Conservation (phyloP, 35 echinoderm and acorn worm genomes). For the Ophioderma brevispina region DNA sequence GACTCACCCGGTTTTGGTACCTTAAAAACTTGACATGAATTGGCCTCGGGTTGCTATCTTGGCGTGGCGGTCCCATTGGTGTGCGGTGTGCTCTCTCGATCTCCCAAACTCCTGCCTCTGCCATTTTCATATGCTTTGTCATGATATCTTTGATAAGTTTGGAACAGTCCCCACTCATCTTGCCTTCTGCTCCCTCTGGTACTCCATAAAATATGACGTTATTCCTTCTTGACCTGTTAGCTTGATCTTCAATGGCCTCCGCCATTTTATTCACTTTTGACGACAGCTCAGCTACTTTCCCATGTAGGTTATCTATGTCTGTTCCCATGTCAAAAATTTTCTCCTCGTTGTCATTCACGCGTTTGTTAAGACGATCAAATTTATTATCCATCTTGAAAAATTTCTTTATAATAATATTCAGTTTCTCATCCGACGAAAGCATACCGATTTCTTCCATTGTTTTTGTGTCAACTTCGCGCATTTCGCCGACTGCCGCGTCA, state of each 20-base stretch:
- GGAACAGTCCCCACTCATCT: neutral
- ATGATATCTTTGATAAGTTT: neutral
- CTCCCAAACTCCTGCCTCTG: neutral
- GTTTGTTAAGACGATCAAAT: neutral
- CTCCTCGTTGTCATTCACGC: neutral
- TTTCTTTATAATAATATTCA: neutral
- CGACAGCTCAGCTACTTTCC: neutral
- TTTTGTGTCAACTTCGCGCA: neutral
- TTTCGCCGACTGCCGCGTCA: neutral
- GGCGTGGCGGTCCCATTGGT: neutral
- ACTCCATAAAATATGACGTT: conserved; percentile 2
- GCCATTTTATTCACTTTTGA: neutral
- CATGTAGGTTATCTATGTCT: neutral
- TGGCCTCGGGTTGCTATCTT: neutral
- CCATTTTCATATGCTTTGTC: conserved; percentile 1
- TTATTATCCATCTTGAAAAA: neutral
- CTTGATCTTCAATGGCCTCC: neutral
- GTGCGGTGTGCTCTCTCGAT: neutral
- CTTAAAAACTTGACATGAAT: neutral
- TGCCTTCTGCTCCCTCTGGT: neutral
- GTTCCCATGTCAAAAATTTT: neutral
- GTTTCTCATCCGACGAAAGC: neutral
- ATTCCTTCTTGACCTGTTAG: neutral
- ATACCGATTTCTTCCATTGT: neutral
- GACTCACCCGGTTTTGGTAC: neutral